These are phyloP conservation scores for Phallusia fumigata DNA, from an alignment of 23 tunicate species.

Conservation along the genomic window DNA sequence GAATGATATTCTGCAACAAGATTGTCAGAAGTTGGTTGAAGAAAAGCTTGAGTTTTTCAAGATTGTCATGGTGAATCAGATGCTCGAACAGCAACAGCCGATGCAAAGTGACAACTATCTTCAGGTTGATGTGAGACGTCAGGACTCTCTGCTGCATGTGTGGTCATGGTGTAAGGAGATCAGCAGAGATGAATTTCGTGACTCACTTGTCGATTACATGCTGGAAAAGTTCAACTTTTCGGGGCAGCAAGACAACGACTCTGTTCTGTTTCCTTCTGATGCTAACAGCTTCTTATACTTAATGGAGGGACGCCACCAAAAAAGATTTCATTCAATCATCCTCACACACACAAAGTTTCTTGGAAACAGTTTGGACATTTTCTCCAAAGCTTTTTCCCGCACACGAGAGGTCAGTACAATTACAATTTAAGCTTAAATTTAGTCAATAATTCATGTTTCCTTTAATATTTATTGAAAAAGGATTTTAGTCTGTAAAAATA, in stretches of 20 bases:
- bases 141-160: neutral
- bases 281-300: neutral
- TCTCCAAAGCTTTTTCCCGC: conserved; percentile 1
- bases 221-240: neutral
- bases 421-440: neutral
- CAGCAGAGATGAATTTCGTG: neutral
- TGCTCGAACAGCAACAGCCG: neutral
- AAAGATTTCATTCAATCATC: neutral
- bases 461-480: no score
- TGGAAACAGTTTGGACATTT: neutral
- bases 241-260: neutral
- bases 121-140: neutral
- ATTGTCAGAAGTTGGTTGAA: neutral
- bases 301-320: neutral
- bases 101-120: neutral
- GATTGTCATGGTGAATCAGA: neutral
- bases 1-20: neutral
- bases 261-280: neutral
- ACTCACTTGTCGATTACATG: neutral
- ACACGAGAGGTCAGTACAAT: neutral
- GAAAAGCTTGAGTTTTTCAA: neutral
- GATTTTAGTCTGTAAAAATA: no score
- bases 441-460: no score
- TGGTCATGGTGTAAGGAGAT: neutral
- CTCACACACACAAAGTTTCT: neutral